Conservation (phyloP, 2,113 vertebrate genomes). For the Myanophis thanlyinensis region DNA sequence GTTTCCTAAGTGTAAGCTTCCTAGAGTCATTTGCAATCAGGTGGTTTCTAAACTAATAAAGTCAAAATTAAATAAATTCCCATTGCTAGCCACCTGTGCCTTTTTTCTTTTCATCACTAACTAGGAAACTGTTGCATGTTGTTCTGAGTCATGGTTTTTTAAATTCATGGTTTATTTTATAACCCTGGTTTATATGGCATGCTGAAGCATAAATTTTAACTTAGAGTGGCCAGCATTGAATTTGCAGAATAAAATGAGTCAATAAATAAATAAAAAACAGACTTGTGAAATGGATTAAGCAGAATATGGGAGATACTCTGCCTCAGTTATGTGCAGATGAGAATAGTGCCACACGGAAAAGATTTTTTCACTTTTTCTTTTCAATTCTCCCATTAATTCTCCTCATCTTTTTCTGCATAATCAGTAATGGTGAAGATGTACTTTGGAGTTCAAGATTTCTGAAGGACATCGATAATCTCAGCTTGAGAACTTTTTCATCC, state of each 20-base stretch:
- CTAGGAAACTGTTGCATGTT: background rate
- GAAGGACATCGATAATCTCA: background rate
- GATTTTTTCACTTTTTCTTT: background rate
- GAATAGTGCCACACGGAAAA: background rate
- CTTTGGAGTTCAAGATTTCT: background rate
- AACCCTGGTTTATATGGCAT: no score
- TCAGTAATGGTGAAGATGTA: background rate
- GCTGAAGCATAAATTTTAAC: no score
- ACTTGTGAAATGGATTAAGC: background rate
- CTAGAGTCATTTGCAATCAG: background rate
- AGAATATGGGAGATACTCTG: background rate
- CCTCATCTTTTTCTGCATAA: background rate
- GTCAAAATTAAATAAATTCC: background rate
- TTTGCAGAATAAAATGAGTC: background rate
- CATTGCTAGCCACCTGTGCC: background rate
- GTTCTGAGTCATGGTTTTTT: no score
- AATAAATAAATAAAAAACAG: background rate
- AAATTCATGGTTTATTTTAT: no score
- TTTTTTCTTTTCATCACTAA: background rate
- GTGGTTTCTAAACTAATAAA: background rate
- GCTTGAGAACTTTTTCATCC: background rate
- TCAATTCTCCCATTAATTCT: background rate
- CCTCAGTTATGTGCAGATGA: background rate
- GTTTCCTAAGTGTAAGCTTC: background rate
- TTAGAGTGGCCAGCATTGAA: background rate